Percentiles rank a stretch among this genome's conserved stretches.
Conservation (phyloP, 2,888 invertebrate species). For the Chloroclysta siterata region DNA sequence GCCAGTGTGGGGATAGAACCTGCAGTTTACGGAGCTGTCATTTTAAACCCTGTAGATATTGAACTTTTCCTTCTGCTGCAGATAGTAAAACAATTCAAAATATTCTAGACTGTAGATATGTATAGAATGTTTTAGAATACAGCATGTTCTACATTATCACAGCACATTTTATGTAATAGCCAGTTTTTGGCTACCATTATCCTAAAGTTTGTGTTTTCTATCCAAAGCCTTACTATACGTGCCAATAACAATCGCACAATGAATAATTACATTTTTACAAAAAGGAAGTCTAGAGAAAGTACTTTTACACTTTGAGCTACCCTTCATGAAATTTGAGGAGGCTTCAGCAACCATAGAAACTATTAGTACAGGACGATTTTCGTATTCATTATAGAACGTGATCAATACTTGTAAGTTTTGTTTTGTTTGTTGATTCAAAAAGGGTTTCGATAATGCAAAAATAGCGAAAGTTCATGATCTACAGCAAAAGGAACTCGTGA, state of each 20-base stretch:
- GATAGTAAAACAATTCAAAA: not conserved
- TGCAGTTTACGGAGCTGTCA: not conserved
- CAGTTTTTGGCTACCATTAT: slow-evolving; percentile 16
- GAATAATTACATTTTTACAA: not conserved
- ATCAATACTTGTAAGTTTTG: too few species aligned
- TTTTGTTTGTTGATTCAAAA: too few species aligned
- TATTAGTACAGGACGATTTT: too few species aligned
- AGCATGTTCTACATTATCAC: slow-evolving; percentile 27
- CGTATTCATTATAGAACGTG: too few species aligned
- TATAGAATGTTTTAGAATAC: slow-evolving; percentile 8
- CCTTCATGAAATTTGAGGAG: too few species aligned
- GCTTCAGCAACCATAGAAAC: too few species aligned
- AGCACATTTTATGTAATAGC: slow-evolving; percentile 20
- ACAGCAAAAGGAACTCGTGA: slow-evolving; percentile 23
- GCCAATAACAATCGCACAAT: not conserved
- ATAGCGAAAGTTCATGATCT: not conserved
- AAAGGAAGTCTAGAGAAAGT: not conserved
- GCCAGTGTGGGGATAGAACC: not conserved
- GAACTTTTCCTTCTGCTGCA: slow-evolving; percentile 25
- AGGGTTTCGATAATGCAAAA: too few species aligned
- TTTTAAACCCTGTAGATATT: not conserved
- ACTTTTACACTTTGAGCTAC: not conserved
- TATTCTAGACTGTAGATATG: slow-evolving; percentile 20
- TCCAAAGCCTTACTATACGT: slow-evolving; percentile 11
- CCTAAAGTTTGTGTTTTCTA: slow-evolving; percentile 16